phyloP scores from a whole-genome alignment of 2,113 vertebrate species.

The Ophthalmolycus amberensis region DNA sequence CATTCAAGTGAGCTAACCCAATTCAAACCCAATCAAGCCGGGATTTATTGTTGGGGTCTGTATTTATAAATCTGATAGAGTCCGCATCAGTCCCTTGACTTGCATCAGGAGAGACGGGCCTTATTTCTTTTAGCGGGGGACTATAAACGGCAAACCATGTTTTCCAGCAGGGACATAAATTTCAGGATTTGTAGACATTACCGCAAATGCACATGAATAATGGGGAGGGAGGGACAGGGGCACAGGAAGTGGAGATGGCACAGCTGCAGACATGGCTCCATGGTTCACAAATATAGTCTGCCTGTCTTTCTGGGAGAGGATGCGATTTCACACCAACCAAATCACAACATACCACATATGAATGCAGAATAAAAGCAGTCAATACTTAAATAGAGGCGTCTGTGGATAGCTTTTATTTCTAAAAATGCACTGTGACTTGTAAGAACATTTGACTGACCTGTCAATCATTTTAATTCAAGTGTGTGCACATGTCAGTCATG shows the following conservation, averaged over 20 bases:
- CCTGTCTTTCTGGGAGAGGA: conserved; percentile 71
- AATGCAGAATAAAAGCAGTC: conserved; percentile 59
- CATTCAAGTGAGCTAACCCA: conserved; percentile 88
- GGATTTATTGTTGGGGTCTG: conserved; percentile 87
- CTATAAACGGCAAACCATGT: conserved; percentile 85
- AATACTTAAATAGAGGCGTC: conserved; percentile 42
- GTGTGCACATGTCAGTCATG: conserved; percentile 40
- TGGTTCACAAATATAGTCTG: conserved; percentile 72
- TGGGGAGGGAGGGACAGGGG: conserved; percentile 52
- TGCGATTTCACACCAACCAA: conserved; percentile 71
- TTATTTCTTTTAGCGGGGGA: conserved; percentile 80
- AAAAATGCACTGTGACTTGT: conserved; percentile 49
- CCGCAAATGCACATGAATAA: conserved; percentile 80
- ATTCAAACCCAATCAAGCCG: conserved; percentile 85
- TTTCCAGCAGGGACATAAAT: conserved; percentile 85
- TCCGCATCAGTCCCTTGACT: conserved; percentile 85
- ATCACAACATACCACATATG: conserved; percentile 60
- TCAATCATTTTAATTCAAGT: conserved; percentile 55
- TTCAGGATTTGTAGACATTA: conserved; percentile 84
- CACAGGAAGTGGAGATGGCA: conserved; percentile 81
- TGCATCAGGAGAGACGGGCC: conserved; percentile 83
- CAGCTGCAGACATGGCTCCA: conserved; percentile 68
- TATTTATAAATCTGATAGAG: conserved; percentile 87
- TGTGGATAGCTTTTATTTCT: conserved; percentile 47
- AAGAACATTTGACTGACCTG: conserved; percentile 45